Evolutionary conservation across 2,888 invertebrate species (phyloP), one percentile per base, ranked within the genome.

Genomic region (Drosophila greeni): DNA sequence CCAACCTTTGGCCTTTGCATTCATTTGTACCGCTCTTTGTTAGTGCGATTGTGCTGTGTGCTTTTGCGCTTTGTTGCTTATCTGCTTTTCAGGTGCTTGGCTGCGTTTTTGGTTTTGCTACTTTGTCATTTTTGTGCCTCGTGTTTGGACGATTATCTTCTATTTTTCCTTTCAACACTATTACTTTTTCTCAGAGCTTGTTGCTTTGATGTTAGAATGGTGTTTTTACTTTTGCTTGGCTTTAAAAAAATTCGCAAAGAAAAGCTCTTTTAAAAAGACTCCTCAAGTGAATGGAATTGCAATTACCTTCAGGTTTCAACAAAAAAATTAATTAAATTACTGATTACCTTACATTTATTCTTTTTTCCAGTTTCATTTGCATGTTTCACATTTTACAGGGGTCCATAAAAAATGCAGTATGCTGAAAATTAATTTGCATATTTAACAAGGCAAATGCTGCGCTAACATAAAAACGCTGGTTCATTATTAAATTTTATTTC

Each of bases 1-100:
- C n/a, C n/a, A 47, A 39, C 49, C 42, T 47, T 66, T 71, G 74
- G 74, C 65, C 66, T 71, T 73, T 81, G 55, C 68, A 70, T 70
- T 77, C 77, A 74, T 83, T 84, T 77, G 65, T 78, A 72, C 69
- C 51, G 52, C 70, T 51, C 36, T 39, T 43, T 47, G 69, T 42
- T 49, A 16, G 33, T 40, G 23, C 64, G 48, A 49, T 49, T 43
- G 14, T 31, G 29, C 62, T 26, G 26, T n/a, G 48, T 29, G 14
- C 14, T 40, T 24, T 12, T 23, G 37, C 29, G 48, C 42, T 18
- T 18, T 40, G 40, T 39, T 31, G 23, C 37, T 53, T 52, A 56
- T 56, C 57, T 56, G 57, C 39, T 42, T 33, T 57, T 33, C 56
- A 56, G 57, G 57, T 33, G 33, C 39, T 40, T 31, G 40, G 40